Percentiles rank a stretch among this genome's conserved stretches.
These are phyloP conservation scores for Aegypius monachus DNA, from an alignment of 2,113 vertebrate genomes.

Conservation along the genomic window DNA sequence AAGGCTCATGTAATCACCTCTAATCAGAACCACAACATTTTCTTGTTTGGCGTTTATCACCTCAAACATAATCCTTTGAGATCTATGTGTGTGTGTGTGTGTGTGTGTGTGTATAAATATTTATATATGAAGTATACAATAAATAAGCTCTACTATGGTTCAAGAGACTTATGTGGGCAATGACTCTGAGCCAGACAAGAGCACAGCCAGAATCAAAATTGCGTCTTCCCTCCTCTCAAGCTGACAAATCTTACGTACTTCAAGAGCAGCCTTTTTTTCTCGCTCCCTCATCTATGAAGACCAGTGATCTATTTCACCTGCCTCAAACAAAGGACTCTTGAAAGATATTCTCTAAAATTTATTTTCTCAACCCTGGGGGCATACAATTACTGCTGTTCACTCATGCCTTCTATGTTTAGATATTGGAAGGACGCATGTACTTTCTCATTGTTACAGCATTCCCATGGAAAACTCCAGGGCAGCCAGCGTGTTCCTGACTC, in stretches of 20 bases:
- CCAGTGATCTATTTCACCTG: not conserved
- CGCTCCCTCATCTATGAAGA: not conserved
- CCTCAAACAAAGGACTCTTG: not conserved
- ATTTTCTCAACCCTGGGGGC: not conserved
- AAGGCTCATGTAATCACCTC: not conserved
- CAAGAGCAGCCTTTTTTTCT: not conserved
- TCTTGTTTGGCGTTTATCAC: not conserved
- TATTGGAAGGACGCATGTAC: not conserved
- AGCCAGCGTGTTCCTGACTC: fast-evolving
- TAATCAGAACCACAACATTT: not conserved
- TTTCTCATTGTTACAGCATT: not conserved
- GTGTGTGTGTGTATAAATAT: no score
- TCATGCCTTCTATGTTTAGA: not conserved
- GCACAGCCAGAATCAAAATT: not conserved
- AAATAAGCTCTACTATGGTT: not conserved
- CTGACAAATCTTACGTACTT: not conserved
- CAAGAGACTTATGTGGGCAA: not conserved
- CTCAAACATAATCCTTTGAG: not conserved
- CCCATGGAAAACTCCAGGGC: not conserved
- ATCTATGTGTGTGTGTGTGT: fast-evolving
- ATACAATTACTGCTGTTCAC: not conserved
- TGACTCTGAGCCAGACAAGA: not conserved
- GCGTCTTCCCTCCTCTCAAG: not conserved
- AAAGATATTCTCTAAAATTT: not conserved
- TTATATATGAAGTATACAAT: not conserved